Conservation (phyloP, 2,113 vertebrate genomes). For the Pluvianellus socialis region DNA sequence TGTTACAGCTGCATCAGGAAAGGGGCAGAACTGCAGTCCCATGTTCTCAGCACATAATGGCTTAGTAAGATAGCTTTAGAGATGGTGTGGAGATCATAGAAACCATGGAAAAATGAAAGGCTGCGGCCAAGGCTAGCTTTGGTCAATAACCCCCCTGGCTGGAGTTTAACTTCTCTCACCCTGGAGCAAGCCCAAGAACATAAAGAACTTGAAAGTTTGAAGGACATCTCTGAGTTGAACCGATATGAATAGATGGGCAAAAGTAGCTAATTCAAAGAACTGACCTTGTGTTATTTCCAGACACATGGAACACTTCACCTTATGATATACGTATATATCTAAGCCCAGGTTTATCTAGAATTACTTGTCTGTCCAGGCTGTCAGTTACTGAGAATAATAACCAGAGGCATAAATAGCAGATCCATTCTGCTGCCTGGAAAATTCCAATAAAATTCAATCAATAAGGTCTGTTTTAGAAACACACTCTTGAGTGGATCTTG, state of each 20-base stretch:
- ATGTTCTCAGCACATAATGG: rapidly evolving
- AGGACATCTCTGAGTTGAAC: not conserved
- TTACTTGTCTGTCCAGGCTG: not conserved
- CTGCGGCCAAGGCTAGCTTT: not conserved
- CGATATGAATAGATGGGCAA: not conserved
- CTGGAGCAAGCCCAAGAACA: conserved; percentile 10
- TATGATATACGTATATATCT: not conserved
- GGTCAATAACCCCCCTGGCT: not conserved
- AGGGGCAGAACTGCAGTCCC: not conserved
- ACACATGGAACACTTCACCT: not conserved
- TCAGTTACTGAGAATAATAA: not conserved
- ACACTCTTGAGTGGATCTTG: conserved; percentile 22
- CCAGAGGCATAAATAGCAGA: conserved; percentile 4
- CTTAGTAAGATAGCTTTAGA: not conserved
- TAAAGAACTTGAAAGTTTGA: not conserved
- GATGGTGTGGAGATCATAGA: not conserved
- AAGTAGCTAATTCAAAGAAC: not conserved
- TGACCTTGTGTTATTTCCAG: not conserved
- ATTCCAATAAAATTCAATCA: conserved; percentile 49
- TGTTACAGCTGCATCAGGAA: not conserved
- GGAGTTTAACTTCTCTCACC: not conserved
- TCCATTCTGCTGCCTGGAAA: conserved; percentile 49
- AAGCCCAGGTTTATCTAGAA: not conserved
- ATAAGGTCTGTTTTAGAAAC: conserved; percentile 42
- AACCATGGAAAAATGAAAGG: not conserved